These are phyloP conservation scores for Nemotelus pantherinus DNA, from an alignment of 2,888 invertebrate species.

Conservation along the genomic window DNA sequence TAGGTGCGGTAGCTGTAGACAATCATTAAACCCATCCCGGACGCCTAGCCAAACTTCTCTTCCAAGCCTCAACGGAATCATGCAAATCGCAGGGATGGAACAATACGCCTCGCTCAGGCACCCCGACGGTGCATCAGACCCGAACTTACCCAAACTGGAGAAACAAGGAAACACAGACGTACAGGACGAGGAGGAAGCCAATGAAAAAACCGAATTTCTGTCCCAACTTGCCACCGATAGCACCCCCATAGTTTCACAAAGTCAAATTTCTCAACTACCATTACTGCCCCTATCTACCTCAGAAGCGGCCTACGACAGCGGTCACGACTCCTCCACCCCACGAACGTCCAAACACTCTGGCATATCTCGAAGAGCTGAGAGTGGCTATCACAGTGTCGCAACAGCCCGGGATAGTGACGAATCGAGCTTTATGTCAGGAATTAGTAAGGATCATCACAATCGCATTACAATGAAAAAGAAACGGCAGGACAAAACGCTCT, in stretches of 20 bases:
- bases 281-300: constrained; percentile 65
- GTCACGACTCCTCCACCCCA: constrained; percentile 85
- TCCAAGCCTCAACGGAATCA: constrained; percentile 74
- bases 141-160: constrained; percentile 71
- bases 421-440: constrained; percentile 81
- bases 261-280: constrained; percentile 58
- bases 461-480: constrained; percentile 67
- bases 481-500: constrained; percentile 78
- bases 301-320: constrained; percentile 85
- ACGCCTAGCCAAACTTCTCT: constrained; percentile 64
- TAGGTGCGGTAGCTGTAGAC: constrained; percentile 54
- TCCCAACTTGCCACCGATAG: constrained; percentile 53
- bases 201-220: constrained; percentile 61
- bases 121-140: constrained; percentile 94
- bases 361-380: constrained; percentile 83
- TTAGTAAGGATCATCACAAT: constrained; percentile 63
- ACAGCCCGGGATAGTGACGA: constrained; percentile 82
- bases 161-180: constrained; percentile 58
- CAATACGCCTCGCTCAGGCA: constrained; percentile 80
- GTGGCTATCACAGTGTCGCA: constrained; percentile 91
- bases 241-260: constrained; percentile 60
- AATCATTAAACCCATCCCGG: constrained; percentile 58
- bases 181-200: constrained; percentile 60
- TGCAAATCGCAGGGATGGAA: constrained; percentile 68
- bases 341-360: constrained; percentile 84